Base-by-base conservation (phyloP, 2,888 invertebrate species). In the Eudasyphora cyanicolor region DNA sequence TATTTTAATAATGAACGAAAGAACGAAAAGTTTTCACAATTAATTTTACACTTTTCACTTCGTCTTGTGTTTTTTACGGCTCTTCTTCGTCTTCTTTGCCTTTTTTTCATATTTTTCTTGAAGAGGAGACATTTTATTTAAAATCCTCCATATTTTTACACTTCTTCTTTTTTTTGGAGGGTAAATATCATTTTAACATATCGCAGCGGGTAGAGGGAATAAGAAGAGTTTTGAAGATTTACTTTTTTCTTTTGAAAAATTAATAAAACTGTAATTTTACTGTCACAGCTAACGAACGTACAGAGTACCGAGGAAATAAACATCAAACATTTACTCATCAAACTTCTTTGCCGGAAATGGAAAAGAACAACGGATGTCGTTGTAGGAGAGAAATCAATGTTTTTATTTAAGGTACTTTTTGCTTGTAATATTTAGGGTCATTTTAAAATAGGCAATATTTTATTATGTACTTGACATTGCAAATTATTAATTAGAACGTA, bases 1-100 rank as follows among this genome's bases (percentile, higher is more conserved):
- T 67, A 69, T 69, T 77, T 74, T 74, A 49, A 49, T 76, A 54
- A 62, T 75, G 45, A 35, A 67, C 64, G 75, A 29, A 67, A 73
- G n/a, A 54, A 76, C 42, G 57, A 69, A 74, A 78, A 78, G 62
- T 78, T 78, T 78, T 62, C 14, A 70, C 77, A 70, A 75, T 77
- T 82, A 81, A 81, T 81, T 81, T 67, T 62, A 67, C 67, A 67
- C 64, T 67, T 67, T 76, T 81, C 38, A 73, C 64, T 64, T 62
- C 6, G 29, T 62, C 32, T 62, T 62, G 27, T n/a, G 7, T 29
- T 27, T 62, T 71, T 35, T 71, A 38, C 24, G 8, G 6, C 17
- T 14, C 12, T 32, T 21, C 35, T 21, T 77, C 14, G n/a, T 54
- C 21, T 19, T 35, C 19, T 49, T 62, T 12, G 14, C 2, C n/a